These are phyloP conservation scores for Paramormyrops kingsleyae DNA, from an alignment of 2,113 vertebrate genomes.

Conservation along the genomic window DNA sequence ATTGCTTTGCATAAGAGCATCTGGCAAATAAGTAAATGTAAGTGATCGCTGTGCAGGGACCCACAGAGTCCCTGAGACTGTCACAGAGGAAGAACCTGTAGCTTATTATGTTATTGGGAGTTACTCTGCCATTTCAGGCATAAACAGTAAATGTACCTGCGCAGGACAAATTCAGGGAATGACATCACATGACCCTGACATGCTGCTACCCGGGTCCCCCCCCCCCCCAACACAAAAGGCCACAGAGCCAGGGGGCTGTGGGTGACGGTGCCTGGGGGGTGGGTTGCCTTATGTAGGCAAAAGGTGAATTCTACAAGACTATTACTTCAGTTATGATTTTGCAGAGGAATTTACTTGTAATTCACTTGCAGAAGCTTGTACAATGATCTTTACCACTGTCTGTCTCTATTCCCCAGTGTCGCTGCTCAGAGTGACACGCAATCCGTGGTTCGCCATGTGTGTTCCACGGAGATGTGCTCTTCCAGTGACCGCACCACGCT, in stretches of 20 bases:
- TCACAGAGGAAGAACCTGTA: background rate
- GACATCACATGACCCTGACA: background rate
- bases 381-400: background rate
- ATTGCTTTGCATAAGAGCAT: background rate
- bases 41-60: background rate
- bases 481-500: conserved; percentile 23
- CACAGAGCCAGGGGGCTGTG: background rate
- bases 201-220: background rate
- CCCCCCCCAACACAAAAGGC: background rate
- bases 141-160: background rate
- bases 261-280: conserved; percentile 1
- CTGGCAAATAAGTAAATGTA: background rate
- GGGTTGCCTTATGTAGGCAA: background rate
- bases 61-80: background rate
- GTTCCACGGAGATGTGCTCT: conserved; percentile 11
- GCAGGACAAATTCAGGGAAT: background rate
- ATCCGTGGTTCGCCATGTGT: background rate
- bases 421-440: no score
- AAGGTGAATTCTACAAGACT: background rate
- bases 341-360: background rate
- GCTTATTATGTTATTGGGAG: background rate
- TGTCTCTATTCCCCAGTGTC: background rate
- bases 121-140: background rate
- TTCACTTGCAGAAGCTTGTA: background rate
- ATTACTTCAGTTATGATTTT: background rate